phyloP scores from a whole-genome alignment of 2,113 vertebrate genomes.

The Erythrolamprus reginae region DNA sequence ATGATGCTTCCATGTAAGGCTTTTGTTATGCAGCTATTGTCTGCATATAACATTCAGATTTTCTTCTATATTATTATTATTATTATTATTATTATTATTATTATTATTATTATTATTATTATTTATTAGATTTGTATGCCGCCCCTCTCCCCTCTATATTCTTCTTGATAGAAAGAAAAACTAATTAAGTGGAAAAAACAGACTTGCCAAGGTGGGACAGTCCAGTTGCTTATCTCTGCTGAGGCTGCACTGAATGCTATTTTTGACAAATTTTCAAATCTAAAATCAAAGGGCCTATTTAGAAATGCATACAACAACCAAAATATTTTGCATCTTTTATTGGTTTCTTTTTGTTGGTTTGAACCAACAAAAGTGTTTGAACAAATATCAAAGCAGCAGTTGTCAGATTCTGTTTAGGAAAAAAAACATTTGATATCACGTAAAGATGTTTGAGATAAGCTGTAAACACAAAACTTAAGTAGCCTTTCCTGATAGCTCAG shows the following conservation, averaged over 20 bases:
- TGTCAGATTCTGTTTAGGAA: not conserved
- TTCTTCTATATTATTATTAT: no score
- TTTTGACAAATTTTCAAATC: not conserved
- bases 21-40: not conserved
- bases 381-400: not conserved
- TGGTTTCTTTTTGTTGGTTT: not conserved
- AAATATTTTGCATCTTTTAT: not conserved
- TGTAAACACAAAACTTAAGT: not conserved
- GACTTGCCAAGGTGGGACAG: not conserved
- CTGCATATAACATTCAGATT: not conserved
- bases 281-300: not conserved
- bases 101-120: no score
- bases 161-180: not conserved
- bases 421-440: not conserved
- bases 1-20: not conserved
- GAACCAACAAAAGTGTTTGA: not conserved
- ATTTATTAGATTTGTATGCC: no score
- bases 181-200: not conserved
- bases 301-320: not conserved
- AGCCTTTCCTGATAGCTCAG: not conserved
- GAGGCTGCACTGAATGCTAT: slow-evolving; percentile 9
- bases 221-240: not conserved
- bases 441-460: not conserved
- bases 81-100: no score
- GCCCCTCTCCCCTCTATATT: not conserved